A percentile compares a stretch with the other conserved stretches of the same genome.
Evolutionary conservation across 2,113 vertebrate species (phyloP).

Genomic region (Azemiops feae): DNA sequence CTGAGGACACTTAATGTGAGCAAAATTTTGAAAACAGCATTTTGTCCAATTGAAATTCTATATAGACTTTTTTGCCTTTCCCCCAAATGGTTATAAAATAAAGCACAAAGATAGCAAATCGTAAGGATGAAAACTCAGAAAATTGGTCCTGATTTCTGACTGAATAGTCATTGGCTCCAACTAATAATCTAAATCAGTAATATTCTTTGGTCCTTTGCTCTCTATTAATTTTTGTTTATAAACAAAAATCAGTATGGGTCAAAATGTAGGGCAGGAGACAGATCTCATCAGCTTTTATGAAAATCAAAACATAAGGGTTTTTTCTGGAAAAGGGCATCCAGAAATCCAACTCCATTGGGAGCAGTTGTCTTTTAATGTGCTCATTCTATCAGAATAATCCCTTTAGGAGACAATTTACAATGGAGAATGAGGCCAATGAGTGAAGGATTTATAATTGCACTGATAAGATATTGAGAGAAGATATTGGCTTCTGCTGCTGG

Average conservation of each 20-base stretch:
- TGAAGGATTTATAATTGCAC: background rate
- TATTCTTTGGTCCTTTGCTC: background rate
- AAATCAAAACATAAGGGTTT: background rate
- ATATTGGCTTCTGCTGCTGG: background rate
- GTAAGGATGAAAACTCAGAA: conserved; percentile 42
- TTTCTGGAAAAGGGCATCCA: background rate
- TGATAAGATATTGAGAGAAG: background rate
- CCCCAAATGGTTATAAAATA: conserved; percentile 29
- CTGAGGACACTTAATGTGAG: conserved; percentile 64
- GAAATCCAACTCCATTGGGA: background rate
- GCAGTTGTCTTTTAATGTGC: background rate
- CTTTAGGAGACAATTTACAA: background rate
- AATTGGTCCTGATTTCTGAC: conserved; percentile 18
- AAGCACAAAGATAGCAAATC: conserved; percentile 19
- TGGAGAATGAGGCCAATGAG: background rate
- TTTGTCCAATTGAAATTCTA: conserved; percentile 46
- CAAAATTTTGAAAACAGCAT: conserved; percentile 52
- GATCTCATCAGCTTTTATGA: background rate
- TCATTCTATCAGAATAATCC: background rate
- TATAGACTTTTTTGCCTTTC: background rate
- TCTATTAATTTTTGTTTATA: background rate
- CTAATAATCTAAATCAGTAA: conserved; percentile 10
- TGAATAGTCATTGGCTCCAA: background rate
- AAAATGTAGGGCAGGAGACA: too few species aligned
- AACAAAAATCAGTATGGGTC: background rate